Conservation (phyloP, 2,797 vertebrate genomes). For the Notamacropus eugenii region DNA sequence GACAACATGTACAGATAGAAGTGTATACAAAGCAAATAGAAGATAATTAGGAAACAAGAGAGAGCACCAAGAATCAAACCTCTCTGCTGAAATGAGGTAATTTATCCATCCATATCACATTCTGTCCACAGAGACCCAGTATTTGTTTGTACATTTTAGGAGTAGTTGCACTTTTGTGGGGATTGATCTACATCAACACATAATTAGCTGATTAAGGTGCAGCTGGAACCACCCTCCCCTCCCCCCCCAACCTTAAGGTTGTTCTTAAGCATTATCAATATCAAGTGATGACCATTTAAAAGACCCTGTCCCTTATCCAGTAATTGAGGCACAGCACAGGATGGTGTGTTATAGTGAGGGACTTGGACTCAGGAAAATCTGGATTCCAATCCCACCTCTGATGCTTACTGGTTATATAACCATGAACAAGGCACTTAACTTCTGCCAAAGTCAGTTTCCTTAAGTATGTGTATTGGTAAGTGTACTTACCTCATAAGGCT, state of each 20-base stretch:
- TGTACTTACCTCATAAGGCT: background rate
- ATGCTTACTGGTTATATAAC: background rate
- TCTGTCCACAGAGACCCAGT: background rate
- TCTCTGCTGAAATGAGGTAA: conserved; percentile 50
- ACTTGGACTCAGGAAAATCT: background rate
- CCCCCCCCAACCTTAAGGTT: background rate
- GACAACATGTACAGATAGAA: background rate
- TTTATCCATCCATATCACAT: conserved; percentile 20
- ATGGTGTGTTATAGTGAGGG: background rate
- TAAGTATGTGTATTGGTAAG: background rate
- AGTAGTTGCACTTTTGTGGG: background rate
- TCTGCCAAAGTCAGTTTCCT: background rate
- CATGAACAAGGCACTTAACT: background rate
- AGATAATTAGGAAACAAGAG: background rate
- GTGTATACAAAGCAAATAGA: background rate
- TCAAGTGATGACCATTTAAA: background rate
- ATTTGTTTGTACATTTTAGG: conserved; percentile 50
- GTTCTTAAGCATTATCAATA: background rate
- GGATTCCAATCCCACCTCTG: background rate
- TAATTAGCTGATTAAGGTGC: background rate
- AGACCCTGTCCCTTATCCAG: background rate
- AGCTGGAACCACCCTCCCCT: no score
- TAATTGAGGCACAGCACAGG: background rate
- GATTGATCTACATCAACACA: background rate
- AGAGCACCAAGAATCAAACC: conserved; percentile 15